Evolutionary conservation across 2,113 vertebrate species (phyloP), one percentile per base, ranked within the genome.

Genomic region (Oncorhynchus nerka): DNA sequence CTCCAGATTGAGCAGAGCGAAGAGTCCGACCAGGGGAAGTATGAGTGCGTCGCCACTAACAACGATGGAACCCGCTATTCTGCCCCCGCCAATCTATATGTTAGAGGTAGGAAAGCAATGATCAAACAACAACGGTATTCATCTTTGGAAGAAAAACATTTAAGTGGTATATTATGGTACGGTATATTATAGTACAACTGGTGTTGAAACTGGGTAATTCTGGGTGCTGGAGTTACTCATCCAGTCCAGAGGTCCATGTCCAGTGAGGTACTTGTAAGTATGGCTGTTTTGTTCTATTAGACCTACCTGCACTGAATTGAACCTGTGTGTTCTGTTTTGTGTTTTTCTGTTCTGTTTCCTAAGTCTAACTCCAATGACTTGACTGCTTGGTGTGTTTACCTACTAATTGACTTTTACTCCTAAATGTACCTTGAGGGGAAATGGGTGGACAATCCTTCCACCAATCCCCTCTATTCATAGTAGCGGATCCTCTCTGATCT

Each of bases 1-100:
- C 97, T 99, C 87, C 98, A 99, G 95, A 99, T 99, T 75, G 97
- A 99, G 92, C 94, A 97, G 92, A 99, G 98, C 26, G 97, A 99
- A 94, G 98, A 99, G 89, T 97, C 97, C 57, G 98, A 99, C 94
- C 98, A 99, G 95, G 98, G 98, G 82, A 99, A 99, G 95, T 99
- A 99, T 89, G 97, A 99, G 85, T 99, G 97, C 89, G 97, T 99
- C 91, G 98, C 98, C 74, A 99, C 97, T 92, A 99, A 99, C 96
- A 98, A 95, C 90, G 97, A 97, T 81, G 98, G 98, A 91, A 99
- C 98, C 82, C 97, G 97, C 83, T 99, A 99, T 91, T 99, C 98
- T 71, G 95, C 98, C 81, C 97, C 98, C 70, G 98, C 98, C 79
- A 99, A 99, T 94, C 94, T 99, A 84, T 99, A 99, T 91, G 98